phyloP scores from a whole-genome alignment of 1,140 invertebrate species.

The Augochlora pura region DNA sequence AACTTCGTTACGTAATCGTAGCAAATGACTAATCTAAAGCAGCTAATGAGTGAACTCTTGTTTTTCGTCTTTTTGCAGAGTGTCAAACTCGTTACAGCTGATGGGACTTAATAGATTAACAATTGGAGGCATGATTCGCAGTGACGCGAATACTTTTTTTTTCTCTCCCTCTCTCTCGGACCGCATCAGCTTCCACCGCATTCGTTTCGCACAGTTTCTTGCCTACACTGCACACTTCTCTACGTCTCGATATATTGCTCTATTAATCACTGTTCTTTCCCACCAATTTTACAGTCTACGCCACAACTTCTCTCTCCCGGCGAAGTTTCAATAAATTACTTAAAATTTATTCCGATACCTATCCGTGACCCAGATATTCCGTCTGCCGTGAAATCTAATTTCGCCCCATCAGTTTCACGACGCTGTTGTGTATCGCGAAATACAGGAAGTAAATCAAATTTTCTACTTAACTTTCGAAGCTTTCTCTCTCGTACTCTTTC shows the following conservation, averaged over 20 bases:
- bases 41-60: no score
- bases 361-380: conserved; percentile 17
- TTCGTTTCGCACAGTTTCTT: background rate
- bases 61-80: no score
- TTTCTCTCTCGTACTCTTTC: background rate
- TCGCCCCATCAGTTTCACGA: background rate
- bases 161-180: no score
- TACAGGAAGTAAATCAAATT: conserved; percentile 34
- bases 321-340: conserved; percentile 31
- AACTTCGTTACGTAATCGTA: no score
- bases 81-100: no score
- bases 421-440: background rate
- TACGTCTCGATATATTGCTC: conserved; percentile 23
- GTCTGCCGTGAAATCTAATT: conserved; percentile 40
- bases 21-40: no score
- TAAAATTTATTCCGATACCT: conserved; percentile 27
- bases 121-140: background rate
- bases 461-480: conserved; percentile 2
- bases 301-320: background rate
- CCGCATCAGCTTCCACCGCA: background rate
- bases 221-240: background rate
- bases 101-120: background rate
- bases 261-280: no score
- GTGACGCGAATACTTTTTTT: background rate
- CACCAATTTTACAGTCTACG: no score